Conservation (phyloP, 64 coral and sea anemone species). For the Stichodactyla mertensii region DNA sequence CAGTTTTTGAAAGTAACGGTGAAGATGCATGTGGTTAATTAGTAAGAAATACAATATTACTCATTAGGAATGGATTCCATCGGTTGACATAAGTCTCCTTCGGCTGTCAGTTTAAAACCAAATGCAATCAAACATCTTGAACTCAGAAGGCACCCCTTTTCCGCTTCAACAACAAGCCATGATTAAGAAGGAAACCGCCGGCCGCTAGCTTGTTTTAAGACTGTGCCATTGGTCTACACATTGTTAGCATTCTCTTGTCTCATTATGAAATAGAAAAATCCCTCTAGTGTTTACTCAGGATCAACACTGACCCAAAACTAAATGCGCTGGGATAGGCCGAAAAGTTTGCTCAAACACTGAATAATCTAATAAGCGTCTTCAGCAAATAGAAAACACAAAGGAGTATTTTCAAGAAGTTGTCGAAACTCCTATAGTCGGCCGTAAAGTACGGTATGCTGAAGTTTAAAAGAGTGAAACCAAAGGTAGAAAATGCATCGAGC, state of each 20-base stretch:
- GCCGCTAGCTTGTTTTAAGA: not conserved
- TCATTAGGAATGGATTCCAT: not conserved
- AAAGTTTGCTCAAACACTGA: not conserved
- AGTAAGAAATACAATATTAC: not conserved
- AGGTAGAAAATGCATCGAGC: conserved; percentile 4
- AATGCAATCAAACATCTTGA: conserved; percentile 14
- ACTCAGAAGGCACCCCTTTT: conserved; percentile 5
- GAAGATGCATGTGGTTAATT: not conserved
- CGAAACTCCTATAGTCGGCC: not conserved
- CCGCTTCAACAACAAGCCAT: not conserved
- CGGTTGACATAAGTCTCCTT: not conserved
- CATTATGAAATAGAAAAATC: conserved; percentile 4
- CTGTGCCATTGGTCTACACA: not conserved
- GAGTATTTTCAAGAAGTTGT: not conserved
- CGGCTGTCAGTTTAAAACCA: not conserved
- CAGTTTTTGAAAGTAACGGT: not conserved
- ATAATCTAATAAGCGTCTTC: conserved; percentile 1
- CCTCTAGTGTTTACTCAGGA: conserved; percentile 27
- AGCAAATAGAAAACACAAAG: conserved; percentile 1
- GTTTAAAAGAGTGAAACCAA: conserved; percentile 60
- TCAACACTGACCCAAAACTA: not conserved
- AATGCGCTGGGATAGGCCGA: not conserved
- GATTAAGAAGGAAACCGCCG: not conserved
- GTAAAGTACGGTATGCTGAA: conserved; percentile 40
- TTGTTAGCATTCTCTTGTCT: not conserved